Conservation (phyloP, 2,888 invertebrate genomes). For the Emmelina monodactyla region DNA sequence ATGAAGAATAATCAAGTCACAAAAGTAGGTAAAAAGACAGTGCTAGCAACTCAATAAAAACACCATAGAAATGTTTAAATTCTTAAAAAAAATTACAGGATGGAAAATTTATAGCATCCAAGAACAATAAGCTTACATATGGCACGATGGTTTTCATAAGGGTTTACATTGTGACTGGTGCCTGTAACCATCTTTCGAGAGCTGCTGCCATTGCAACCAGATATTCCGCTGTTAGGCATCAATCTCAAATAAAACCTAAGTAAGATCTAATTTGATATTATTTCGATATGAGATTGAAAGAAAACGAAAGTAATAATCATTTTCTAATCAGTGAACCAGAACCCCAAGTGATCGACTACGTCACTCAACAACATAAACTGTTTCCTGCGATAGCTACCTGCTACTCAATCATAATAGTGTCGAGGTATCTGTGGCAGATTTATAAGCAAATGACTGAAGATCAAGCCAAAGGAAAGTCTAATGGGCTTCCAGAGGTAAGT, state of each 20-base stretch:
- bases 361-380: slow-evolving; percentile 92
- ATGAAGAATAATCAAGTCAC: slow-evolving; percentile 91
- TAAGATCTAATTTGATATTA: too few species aligned
- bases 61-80: too few species aligned
- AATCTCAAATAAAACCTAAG: slow-evolving; percentile 84
- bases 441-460: slow-evolving; percentile 78
- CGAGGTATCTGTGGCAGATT: slow-evolving; percentile 79
- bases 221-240: slow-evolving; percentile 88
- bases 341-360: slow-evolving; percentile 89
- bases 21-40: slow-evolving; percentile 45
- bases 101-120: slow-evolving; percentile 82
- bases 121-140: slow-evolving; percentile 82
- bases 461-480: slow-evolving; percentile 77
- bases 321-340: slow-evolving; percentile 75
- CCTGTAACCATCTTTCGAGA: slow-evolving; percentile 74
- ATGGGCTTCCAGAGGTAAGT: slow-evolving; percentile 82
- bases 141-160: slow-evolving; percentile 94
- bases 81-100: slow-evolving; percentile 68
- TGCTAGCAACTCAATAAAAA: too few species aligned
- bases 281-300: too few species aligned
- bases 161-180: slow-evolving; percentile 78
- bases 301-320: too few species aligned
- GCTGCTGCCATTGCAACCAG: slow-evolving; percentile 87
- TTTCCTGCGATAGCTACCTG: slow-evolving; percentile 84
- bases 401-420: slow-evolving; percentile 77